phyloP scores from a whole-genome alignment of 2,888 invertebrate species.

The Pseudanteris insignis region DNA sequence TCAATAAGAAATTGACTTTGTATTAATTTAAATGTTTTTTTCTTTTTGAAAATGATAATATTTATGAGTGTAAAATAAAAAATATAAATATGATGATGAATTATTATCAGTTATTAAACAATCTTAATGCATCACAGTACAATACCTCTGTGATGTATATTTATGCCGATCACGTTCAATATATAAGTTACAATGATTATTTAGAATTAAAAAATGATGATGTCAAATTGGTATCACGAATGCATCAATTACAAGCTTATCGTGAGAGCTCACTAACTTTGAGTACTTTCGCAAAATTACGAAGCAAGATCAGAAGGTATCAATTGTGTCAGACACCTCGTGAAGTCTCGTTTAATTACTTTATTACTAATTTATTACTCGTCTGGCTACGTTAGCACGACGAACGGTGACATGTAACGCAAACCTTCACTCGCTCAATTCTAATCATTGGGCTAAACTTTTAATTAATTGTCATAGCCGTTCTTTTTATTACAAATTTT shows the following conservation, averaged over 20 bases:
- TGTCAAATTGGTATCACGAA: constrained; percentile 36
- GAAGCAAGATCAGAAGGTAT: constrained; percentile 51
- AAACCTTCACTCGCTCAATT: constrained; percentile 38
- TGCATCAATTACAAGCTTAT: constrained; percentile 50
- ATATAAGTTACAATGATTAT: too few species aligned
- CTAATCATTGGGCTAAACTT: constrained; percentile 43
- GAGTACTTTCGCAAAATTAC: constrained; percentile 55
- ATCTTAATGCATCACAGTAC: too few species aligned
- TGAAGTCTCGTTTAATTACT: constrained; percentile 50
- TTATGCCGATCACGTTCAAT: too few species aligned
- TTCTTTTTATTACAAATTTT: too few species aligned
- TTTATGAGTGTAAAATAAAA: too few species aligned
- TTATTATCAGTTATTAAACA: too few species aligned
- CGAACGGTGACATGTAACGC: constrained; percentile 48
- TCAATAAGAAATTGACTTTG: too few species aligned
- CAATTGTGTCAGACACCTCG: constrained; percentile 52
- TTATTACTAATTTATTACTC: constrained; percentile 51
- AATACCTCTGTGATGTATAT: too few species aligned
- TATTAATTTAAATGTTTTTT: too few species aligned
- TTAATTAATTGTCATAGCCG: constrained; percentile 40
- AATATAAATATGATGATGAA: too few species aligned
- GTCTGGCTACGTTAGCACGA: constrained; percentile 42
- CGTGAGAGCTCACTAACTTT: constrained; percentile 55
- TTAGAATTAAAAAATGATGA: constrained; percentile 32
- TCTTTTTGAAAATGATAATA: too few species aligned